A percentile compares a stretch with the other conserved stretches of the same genome.
Evolutionary conservation across 2,797 vertebrate species (phyloP).

Genomic region (Manis crassicaudata): DNA sequence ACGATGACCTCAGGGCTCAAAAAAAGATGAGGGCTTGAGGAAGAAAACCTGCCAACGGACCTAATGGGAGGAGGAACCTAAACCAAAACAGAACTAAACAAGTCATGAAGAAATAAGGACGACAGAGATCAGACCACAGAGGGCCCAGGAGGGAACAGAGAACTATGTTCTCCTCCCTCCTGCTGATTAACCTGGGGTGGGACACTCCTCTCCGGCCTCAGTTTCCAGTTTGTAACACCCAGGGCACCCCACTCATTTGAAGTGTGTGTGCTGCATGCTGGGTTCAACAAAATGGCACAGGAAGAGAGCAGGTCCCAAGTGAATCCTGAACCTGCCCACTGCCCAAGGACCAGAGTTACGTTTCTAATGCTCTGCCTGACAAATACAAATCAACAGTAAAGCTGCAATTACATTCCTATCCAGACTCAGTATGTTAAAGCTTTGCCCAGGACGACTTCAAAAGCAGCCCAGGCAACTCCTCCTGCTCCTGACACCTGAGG

Average conservation of each 20-base stretch:
- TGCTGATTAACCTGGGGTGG: background rate
- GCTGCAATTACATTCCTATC: background rate
- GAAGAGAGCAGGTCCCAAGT: background rate
- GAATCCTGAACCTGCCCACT: constrained; percentile 16
- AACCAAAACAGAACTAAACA: constrained; percentile 35
- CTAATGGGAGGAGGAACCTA: constrained; percentile 12
- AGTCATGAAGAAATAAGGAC: background rate
- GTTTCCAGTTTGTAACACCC: background rate
- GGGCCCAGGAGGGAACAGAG: background rate
- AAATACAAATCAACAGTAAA: background rate
- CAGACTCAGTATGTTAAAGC: background rate
- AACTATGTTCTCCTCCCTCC: background rate
- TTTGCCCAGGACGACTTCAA: background rate
- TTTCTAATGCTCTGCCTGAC: background rate
- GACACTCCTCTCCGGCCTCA: background rate
- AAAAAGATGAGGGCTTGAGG: background rate
- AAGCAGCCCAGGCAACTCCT: background rate
- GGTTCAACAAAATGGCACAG: background rate
- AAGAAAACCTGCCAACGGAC: constrained; percentile 45
- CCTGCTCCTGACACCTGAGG: background rate
- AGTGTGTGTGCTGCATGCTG: background rate
- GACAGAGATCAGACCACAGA: background rate
- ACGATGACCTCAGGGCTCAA: background rate
- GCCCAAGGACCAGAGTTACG: background rate
- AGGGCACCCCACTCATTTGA: background rate